These are phyloP conservation scores for Dryomyza anilis DNA, from an alignment of 2,888 invertebrate species.

Conservation along the genomic window DNA sequence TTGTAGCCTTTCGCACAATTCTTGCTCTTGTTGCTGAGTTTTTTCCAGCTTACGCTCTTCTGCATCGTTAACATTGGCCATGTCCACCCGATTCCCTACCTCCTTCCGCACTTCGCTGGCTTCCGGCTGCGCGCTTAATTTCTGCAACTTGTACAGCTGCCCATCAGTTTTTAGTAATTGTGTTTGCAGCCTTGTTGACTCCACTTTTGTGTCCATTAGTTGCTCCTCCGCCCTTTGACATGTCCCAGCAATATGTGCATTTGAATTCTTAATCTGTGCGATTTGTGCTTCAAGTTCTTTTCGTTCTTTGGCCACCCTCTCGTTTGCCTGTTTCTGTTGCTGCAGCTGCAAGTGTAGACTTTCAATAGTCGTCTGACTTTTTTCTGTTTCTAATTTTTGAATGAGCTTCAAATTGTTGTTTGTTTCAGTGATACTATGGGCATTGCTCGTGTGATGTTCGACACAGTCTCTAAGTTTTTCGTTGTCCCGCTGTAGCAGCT, in stretches of 20 bases:
- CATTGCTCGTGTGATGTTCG: too few species aligned
- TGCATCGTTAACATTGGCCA: neutral
- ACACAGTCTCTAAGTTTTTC: too few species aligned
- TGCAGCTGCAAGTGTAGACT: too few species aligned
- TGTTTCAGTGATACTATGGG: too few species aligned
- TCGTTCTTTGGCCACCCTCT: constrained; percentile 1
- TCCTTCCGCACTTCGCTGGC: too few species aligned
- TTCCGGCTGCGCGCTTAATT: too few species aligned
- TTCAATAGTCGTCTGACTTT: too few species aligned
- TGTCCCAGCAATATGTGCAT: constrained; percentile 2
- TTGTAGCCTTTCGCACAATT: neutral
- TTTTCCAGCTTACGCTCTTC: constrained; percentile 2
- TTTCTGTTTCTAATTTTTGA: too few species aligned
- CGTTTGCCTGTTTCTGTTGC: neutral
- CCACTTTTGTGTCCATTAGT: neutral
- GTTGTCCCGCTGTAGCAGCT: too few species aligned
- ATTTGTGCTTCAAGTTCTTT: neutral
- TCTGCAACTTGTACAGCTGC: constrained; percentile 27
- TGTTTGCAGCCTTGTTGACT: constrained; percentile 10
- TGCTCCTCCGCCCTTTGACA: neutral
- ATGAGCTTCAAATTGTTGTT: too few species aligned
- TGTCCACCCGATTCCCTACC: constrained; percentile 21
- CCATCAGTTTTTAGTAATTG: constrained; percentile 24
- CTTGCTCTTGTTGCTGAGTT: constrained; percentile 4
- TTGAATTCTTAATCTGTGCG: neutral